Evolutionary conservation across 2,113 vertebrate species (phyloP).

Genomic region (Paralichthys olivaceus): DNA sequence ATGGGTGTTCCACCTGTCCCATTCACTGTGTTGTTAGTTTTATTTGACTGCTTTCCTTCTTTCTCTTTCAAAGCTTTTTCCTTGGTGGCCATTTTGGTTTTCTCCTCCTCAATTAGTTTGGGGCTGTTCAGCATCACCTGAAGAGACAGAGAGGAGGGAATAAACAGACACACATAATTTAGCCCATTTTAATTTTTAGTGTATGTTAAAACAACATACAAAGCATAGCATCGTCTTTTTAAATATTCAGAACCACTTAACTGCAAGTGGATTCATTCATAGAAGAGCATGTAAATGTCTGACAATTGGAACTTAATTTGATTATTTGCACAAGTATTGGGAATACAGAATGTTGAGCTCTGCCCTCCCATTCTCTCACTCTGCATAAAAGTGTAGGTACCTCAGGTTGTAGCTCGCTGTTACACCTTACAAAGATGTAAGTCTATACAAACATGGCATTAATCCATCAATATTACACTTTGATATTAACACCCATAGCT

Average conservation of each 20-base stretch:
- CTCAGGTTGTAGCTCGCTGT: no score
- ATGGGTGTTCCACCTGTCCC: constrained; percentile 92
- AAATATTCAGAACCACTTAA: neutral
- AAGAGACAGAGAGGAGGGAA: neutral
- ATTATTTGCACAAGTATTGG: no score
- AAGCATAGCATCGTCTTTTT: no score
- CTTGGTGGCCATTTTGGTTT: constrained; percentile 89
- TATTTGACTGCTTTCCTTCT: constrained; percentile 86
- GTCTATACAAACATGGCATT: no score
- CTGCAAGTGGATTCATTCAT: neutral
- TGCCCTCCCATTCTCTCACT: no score
- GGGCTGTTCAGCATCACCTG: constrained; percentile 94
- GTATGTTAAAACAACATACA: neutral
- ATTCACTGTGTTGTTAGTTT: constrained; percentile 91
- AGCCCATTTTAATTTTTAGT: neutral
- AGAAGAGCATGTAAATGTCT: no score
- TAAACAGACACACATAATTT: neutral
- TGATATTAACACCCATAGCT: no score
- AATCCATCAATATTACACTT: no score
- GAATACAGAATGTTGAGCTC: no score
- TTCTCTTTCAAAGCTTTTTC: constrained; percentile 89
- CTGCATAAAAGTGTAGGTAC: no score
- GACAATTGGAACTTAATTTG: no score
- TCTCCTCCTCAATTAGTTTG: constrained; percentile 92
- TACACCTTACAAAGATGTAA: no score